phyloP scores from a whole-genome alignment of 2,888 invertebrate genomes.

The Apodemia duryi region DNA sequence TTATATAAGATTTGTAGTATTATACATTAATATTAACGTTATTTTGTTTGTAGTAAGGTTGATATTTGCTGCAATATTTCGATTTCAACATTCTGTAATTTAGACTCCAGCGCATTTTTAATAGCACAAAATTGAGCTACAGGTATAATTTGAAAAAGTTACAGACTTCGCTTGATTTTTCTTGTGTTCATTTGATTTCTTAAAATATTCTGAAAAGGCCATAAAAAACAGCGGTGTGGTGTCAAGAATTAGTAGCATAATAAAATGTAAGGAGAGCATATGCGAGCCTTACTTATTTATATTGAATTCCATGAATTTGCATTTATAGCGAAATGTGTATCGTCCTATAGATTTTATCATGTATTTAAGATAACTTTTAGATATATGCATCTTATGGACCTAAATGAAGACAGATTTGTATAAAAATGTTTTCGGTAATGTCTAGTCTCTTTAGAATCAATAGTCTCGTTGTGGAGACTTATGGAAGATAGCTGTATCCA shows the following conservation, averaged over 20 bases:
- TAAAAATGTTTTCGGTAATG: constrained; percentile 64
- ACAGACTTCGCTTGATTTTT: not conserved
- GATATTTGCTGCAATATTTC: too few relatives aligned
- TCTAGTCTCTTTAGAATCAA: constrained; percentile 64
- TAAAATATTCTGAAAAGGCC: constrained; percentile 4
- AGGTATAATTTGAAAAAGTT: not conserved
- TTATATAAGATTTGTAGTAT: too few relatives aligned
- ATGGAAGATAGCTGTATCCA: constrained; percentile 50
- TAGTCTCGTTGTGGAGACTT: constrained; percentile 49
- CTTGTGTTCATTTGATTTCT: not conserved
- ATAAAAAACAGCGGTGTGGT: constrained; percentile 21
- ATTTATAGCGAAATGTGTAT: constrained; percentile 77
- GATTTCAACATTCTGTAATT: too few relatives aligned
- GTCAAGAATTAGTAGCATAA: constrained; percentile 70
- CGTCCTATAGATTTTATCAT: constrained; percentile 77
- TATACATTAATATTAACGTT: too few relatives aligned
- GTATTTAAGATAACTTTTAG: constrained; percentile 70
- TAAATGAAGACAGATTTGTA: constrained; percentile 56
- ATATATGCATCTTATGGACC: constrained; percentile 60
- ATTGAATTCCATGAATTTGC: constrained; percentile 80
- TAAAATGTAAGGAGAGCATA: constrained; percentile 64
- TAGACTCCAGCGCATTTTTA: not conserved
- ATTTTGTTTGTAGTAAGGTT: too few relatives aligned
- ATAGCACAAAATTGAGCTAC: not conserved
- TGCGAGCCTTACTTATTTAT: constrained; percentile 58